phyloP scores from a whole-genome alignment of 2,113 vertebrate genomes.

The Alouatta palliata region DNA sequence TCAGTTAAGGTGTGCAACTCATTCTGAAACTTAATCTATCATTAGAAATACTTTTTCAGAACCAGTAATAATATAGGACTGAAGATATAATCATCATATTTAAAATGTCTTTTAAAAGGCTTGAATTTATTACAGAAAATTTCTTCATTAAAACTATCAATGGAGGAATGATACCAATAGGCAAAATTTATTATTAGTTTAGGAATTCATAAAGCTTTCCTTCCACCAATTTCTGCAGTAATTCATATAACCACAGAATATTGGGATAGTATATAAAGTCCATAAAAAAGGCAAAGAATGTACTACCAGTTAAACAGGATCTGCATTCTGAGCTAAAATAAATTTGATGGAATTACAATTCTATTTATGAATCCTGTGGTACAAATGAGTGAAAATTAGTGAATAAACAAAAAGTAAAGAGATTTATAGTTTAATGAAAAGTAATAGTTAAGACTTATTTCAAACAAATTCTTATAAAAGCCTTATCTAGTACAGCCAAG shows the following conservation, averaged over 20 bases:
- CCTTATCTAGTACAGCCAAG: neutral
- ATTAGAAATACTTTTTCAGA: neutral
- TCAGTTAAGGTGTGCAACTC: neutral
- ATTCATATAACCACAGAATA: neutral
- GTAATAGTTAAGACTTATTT: neutral
- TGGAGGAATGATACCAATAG: neutral
- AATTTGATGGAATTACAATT: neutral
- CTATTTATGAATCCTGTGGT: neutral
- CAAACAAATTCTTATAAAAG: conserved; percentile 22
- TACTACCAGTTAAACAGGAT: neutral
- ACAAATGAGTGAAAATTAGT: neutral
- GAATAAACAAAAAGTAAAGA: neutral
- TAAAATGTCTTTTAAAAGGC: neutral
- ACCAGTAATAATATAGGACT: neutral
- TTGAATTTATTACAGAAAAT: neutral
- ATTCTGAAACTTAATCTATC: neutral
- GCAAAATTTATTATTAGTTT: neutral
- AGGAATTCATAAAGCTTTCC: neutral
- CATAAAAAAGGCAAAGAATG: neutral
- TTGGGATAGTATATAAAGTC: neutral
- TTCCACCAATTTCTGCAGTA: neutral
- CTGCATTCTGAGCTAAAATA: neutral
- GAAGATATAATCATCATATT: neutral
- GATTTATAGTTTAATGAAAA: conserved; percentile 12
- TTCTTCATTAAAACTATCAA: neutral